Base-by-base conservation (phyloP, 2,797 vertebrate genomes). In the Glyptemys insculpta region DNA sequence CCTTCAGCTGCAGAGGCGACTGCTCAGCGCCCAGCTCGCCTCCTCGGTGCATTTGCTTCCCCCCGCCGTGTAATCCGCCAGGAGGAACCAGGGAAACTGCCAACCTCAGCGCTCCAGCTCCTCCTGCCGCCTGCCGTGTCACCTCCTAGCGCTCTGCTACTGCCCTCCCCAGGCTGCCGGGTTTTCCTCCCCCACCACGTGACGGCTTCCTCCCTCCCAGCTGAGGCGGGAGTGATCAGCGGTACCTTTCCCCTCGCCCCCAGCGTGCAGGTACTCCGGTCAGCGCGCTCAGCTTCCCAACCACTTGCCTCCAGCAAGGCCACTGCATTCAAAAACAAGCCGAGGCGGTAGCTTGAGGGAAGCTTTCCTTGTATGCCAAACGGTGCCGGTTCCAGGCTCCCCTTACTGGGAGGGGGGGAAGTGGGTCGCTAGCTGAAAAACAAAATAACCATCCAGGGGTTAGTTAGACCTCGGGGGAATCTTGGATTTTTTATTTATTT, bases 161-260 rank as follows among this genome's bases (percentile, higher is more conserved):
- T 1, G 52, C 37, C 87, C 87, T 90, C 83, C 90, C 88, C 56
- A 79, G 59, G 88, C 95, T 90, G 94, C 94, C 34, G 92, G 89
- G 52, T 93, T 97, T 96, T 87, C 95, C 96, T 97, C 96, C 92
- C 94, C 97, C 92, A 3, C 93, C 95, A 81, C 80, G 47, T 95
- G 96, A 90, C 89, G 96, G 68, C 90, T 93, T 54, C 95, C 93
- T 80, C 79, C 37, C 83, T 90, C 93, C 90, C 85, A 85, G 93
- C 83, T 34, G 86, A 2, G 62, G n/a, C 1, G 74, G 76, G 23
- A 72, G 1, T 27, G 84, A 78, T 85, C 90, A 44, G 56, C 80
- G 29, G 89, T 76, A 50, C 47, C 54, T 91, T 57, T 93, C 52
- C 85, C 87, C 85, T 86, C 93, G 94, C 90, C n/a, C 9, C 53